Evolutionary conservation across 2,797 vertebrate species (phyloP), one percentile per base, ranked within the genome.

Genomic region (Myiotriccus ornatus): DNA sequence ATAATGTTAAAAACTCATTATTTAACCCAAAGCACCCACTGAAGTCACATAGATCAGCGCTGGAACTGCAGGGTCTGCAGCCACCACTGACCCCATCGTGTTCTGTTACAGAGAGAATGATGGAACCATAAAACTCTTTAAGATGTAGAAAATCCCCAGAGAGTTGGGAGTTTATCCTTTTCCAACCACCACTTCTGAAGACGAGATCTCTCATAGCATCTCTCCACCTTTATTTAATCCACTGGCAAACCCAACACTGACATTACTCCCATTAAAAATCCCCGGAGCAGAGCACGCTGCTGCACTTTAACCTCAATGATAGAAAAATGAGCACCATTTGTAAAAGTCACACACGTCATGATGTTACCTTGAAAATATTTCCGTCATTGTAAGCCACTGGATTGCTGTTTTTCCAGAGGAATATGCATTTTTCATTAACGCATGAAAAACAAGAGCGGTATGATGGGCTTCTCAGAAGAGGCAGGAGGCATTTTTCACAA

Each of bases 1-100:
- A 50, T 63, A 12, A 22, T 34, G 14, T 77, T 83, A 3, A 44
- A 89, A 3, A 10, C 56, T 57, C 24, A 22, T 56, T 34, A 25
- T 65, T 83, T 67, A 27, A 14, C 9, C 47, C 10, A 12, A 32
- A 64, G 35, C 34, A 46, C 6, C 10, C 53, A 16, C 44, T 16
- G n/a, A 67, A 28, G 25, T 43, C 24, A 7, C 0, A 0, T 1
- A 16, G 67, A 5, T 14, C 27, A n/a, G 7, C 0, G 4, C 55
- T 34, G 55, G 44, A 68, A 41, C 53, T 2, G 0, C 37, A 6
- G 13, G 4, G 10, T 44, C 50, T 0, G 2, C 47, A 30, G n/a
- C 10, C 52, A 6, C 35, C 5, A 0, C 37, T 44, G 11, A 2
- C 16, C 12, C 6, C 4, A 2, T 49, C 0, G 0, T 13, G 4